These are phyloP conservation scores for Scalopus aquaticus DNA, from an alignment of 2,113 vertebrate species.

Conservation along the genomic window DNA sequence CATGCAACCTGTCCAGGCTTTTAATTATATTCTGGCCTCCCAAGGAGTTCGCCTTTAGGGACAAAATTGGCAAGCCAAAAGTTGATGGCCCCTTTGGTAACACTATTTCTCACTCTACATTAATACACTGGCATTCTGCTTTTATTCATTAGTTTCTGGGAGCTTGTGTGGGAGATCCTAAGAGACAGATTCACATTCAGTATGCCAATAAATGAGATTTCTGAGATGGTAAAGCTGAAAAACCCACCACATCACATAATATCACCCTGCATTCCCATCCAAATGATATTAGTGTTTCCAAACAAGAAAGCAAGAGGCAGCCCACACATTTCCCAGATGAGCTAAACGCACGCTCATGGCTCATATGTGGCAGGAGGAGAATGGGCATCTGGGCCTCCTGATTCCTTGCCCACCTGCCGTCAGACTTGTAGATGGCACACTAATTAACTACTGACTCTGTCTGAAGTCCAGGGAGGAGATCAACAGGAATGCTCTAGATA, in stretches of 20 bases:
- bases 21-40: slow-evolving; percentile 19
- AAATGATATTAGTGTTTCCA: neutral
- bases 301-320: neutral
- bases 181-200: neutral
- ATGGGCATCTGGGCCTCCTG: neutral
- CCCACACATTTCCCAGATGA: neutral
- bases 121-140: neutral
- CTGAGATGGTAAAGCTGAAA: neutral
- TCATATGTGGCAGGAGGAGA: neutral
- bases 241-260: neutral
- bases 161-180: neutral
- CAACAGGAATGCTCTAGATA: neutral
- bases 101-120: slow-evolving; percentile 25
- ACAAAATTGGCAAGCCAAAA: neutral
- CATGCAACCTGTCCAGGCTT: neutral
- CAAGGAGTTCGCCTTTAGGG: neutral
- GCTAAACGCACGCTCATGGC: neutral
- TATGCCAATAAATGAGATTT: neutral
- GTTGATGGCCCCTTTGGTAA: neutral
- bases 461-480: neutral
- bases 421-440: neutral
- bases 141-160: neutral
- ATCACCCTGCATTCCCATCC: neutral
- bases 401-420: neutral
- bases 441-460: neutral